Base-by-base conservation (phyloP, 2,113 vertebrate species). In the Phalacrocorax aristotelis region DNA sequence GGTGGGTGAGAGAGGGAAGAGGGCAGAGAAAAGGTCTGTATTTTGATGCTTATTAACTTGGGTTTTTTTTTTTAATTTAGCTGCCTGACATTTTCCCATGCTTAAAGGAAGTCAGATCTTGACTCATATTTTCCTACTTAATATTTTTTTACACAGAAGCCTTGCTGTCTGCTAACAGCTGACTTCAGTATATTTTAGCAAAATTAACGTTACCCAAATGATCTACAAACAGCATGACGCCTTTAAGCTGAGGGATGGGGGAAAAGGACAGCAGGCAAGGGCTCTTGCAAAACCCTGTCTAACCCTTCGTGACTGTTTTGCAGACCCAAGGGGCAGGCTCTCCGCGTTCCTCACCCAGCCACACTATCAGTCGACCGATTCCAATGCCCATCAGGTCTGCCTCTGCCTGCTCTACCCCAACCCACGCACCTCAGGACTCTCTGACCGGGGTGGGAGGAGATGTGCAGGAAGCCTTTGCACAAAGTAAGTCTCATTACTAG, bases 391-490 rank as follows among this genome's bases (percentile, higher is more conserved):
- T 99, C 96, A 98, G 99, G 83, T 99, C 99, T 2, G 98, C 99
- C 17, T 99, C 99, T 10, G 97, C 99, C 92, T 98, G 99, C 96
- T 99, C 99, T 68, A 99, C 99, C 61, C 99, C 99, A 10, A 99
- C 98, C 75, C 99, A 99, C 69, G 98, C 98, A 34, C 99, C 99
- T 97, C 99, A 99, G 98, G 99, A 99, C 98, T 99, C 99, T 14
- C 99, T 99, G 96, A 99, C 99, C 3, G 99, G 99, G 20, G 99
- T 99, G 60, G 99, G 99, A 95, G 99, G 99, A 97, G 99, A 99
- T 6, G 99, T 99, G 52, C 99, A 99, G 94, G 99, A 99, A 98
- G 99, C 99, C 75, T 99, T 99, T 94, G 98, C 99, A 96, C 99
- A 99, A 95, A 99, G 99, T 99, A 98, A 98, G 98, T 98, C 65